phyloP scores from a whole-genome alignment of 2,888 invertebrate genomes.

The Uropetala carovei region DNA sequence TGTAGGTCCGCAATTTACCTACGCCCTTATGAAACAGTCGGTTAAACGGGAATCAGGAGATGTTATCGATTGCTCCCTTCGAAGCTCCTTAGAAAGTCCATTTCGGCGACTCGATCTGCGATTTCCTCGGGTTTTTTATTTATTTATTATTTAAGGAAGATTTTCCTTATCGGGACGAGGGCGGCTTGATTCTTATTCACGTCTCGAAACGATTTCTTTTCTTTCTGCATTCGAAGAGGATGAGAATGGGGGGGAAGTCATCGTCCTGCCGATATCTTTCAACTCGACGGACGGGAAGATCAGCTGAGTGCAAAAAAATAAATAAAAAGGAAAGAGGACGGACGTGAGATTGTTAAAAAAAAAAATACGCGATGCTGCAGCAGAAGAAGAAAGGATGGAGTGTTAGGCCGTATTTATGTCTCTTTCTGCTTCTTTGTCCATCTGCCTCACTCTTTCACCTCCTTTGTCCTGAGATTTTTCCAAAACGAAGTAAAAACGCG shows the following conservation, averaged over 20 bases:
- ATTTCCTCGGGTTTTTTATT: not conserved
- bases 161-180: not conserved
- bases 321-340: not conserved
- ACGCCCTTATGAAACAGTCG: too few relatives aligned
- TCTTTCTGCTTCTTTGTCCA: not conserved
- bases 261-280: not conserved
- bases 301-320: conserved; percentile 32
- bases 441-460: not conserved
- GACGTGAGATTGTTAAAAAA: conserved; percentile 3
- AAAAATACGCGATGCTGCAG: not conserved
- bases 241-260: not conserved
- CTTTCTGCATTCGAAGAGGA: not conserved
- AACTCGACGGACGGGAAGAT: not conserved
- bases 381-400: not conserved
- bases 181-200: not conserved
- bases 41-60: too few relatives aligned
- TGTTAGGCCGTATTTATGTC: not conserved
- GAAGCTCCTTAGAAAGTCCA: too few relatives aligned
- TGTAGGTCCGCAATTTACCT: too few relatives aligned
- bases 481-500: not conserved
- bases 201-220: conserved; percentile 14
- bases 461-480: not conserved
- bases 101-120: not conserved
- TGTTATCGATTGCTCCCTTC: too few relatives aligned
- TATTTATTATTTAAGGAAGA: not conserved